Evolutionary conservation across 2,888 invertebrate species (phyloP).

Genomic region (Boloria euphrosyne): DNA sequence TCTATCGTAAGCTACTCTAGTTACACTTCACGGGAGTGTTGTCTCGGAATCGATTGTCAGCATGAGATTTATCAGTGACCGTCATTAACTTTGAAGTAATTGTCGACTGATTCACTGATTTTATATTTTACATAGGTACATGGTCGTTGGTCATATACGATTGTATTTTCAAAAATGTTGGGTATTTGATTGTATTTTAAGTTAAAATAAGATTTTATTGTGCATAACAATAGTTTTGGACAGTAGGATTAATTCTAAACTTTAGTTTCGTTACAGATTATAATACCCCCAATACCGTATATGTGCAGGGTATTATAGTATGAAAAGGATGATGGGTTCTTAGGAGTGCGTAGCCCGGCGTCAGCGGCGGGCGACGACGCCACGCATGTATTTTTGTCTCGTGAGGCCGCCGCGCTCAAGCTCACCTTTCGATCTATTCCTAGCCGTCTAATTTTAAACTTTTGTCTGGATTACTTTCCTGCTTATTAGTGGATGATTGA

Average conservation of each 20-base stretch:
- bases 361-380: slow-evolving; percentile 59
- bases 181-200: no score
- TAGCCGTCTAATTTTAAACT: slow-evolving; percentile 75
- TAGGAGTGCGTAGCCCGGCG: slow-evolving; percentile 52
- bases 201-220: no score
- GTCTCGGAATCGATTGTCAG: slow-evolving; percentile 34
- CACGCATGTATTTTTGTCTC: slow-evolving; percentile 68
- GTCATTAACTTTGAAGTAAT: background rate
- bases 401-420: slow-evolving; percentile 75
- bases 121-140: background rate
- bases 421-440: slow-evolving; percentile 81
- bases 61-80: slow-evolving; percentile 33
- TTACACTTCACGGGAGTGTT: slow-evolving; percentile 32
- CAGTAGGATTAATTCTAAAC: no score
- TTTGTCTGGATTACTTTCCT: slow-evolving; percentile 81
- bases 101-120: slow-evolving; percentile 5
- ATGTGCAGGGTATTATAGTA: slow-evolving; percentile 2
- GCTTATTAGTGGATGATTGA: slow-evolving; percentile 81
- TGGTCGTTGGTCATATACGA: background rate
- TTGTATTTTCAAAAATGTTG: background rate
- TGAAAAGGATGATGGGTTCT: slow-evolving; percentile 44
- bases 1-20: slow-evolving; percentile 34
- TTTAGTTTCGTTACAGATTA: no score
- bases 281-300: no score
- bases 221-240: no score